Conservation (phyloP, 2,888 invertebrate genomes). For the Aplocera efformata region DNA sequence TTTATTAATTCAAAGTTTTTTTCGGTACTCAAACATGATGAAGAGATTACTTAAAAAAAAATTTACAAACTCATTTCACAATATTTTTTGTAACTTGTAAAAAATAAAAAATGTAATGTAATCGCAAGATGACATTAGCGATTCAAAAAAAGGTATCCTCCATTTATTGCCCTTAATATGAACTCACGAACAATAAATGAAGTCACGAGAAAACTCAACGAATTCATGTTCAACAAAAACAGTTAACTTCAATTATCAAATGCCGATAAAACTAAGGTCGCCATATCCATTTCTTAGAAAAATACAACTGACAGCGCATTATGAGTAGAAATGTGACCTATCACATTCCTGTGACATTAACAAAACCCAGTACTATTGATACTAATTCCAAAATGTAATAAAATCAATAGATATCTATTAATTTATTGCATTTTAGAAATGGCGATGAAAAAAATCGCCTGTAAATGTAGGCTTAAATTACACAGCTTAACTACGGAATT, state of each 20-base stretch:
- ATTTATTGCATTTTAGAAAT: constrained; percentile 28
- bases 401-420: constrained; percentile 30
- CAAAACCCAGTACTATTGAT: constrained; percentile 74
- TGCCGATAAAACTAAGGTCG: constrained; percentile 62
- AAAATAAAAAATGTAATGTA: constrained; percentile 79
- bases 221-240: constrained; percentile 56
- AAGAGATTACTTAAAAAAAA: too few species aligned
- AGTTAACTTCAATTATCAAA: constrained; percentile 43
- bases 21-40: too few species aligned
- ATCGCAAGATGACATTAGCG: constrained; percentile 54
- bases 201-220: constrained; percentile 39
- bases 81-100: constrained; percentile 34
- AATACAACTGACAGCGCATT: constrained; percentile 66
- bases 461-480: constrained; percentile 69
- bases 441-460: constrained; percentile 35
- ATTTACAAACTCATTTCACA: constrained; percentile 24
- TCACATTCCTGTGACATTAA: constrained; percentile 40
- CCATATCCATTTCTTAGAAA: constrained; percentile 60
- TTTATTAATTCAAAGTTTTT: too few species aligned
- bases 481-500: constrained; percentile 75
- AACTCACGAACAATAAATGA: constrained; percentile 23
- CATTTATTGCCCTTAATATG: constrained; percentile 14
- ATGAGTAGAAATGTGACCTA: constrained; percentile 30
- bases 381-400: constrained; percentile 51
- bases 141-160: constrained; percentile 21